A percentile compares a stretch with the other conserved stretches of the same genome.
These are phyloP conservation scores for Glomeris marginata DNA, from an alignment of 2,888 invertebrate genomes.

Conservation along the genomic window DNA sequence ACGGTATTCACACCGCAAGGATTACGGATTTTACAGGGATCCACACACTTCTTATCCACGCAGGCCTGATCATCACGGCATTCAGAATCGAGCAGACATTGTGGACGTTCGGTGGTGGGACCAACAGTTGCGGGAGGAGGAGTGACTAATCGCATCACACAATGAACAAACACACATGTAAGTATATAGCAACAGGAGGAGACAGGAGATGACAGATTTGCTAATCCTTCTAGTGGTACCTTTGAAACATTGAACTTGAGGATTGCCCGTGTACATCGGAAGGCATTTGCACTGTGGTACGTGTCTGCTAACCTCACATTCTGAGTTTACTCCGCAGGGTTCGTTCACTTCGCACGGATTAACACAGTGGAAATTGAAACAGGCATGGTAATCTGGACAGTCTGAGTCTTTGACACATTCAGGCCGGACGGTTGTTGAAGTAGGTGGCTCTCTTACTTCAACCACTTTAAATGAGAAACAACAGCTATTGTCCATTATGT, in stretches of 20 bases:
- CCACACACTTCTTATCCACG: slow-evolving; percentile 26
- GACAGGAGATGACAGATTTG: too few species aligned
- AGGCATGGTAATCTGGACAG: slow-evolving; percentile 44
- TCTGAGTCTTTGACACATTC: slow-evolving; percentile 14
- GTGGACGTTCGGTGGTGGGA: neutral
- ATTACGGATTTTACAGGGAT: slow-evolving; percentile 46
- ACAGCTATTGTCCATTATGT: too few species aligned
- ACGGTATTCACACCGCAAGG: slow-evolving; percentile 21
- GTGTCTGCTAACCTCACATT: slow-evolving; percentile 55
- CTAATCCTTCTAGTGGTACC: slow-evolving; percentile 5
- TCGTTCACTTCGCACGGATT: slow-evolving; percentile 48
- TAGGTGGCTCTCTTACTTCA: neutral
- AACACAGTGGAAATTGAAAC: slow-evolving; percentile 65
- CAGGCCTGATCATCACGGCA: slow-evolving; percentile 22
- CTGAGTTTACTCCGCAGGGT: slow-evolving; percentile 68
- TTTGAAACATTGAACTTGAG: slow-evolving; percentile 14
- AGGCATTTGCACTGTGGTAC: slow-evolving; percentile 56
- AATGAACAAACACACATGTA: too few species aligned
- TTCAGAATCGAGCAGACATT: slow-evolving; percentile 19
- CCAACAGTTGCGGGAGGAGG: neutral
- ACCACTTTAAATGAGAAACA: too few species aligned
- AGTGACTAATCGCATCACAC: neutral
- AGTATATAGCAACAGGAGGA: too few species aligned
- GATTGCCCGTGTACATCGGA: slow-evolving; percentile 40
- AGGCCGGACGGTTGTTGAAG: neutral